Base-by-base conservation (phyloP, 2,888 invertebrate species). In the Epiblema foenella region DNA sequence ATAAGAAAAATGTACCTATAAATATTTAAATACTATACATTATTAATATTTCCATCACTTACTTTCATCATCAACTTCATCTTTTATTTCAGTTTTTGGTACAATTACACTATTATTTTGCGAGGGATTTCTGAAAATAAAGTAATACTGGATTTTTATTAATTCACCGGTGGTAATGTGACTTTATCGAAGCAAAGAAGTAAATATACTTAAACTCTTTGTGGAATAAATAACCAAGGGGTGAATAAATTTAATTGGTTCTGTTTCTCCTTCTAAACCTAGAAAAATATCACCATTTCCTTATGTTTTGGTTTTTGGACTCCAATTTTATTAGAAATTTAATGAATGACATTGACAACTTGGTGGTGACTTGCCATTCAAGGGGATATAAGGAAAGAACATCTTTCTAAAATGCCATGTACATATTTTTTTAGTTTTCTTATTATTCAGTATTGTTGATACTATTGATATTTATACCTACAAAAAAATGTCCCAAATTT, bases 101-200 rank as follows among this genome's bases (percentile, higher is more conserved):
- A 69, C 69, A 69, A 75, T 73, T 39, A 79, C 75, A 76, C 74
- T 75, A 52, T 79, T 68, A 57, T 85, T 81, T 72, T 89, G 85
- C 69, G 79, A 75, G 84, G 84, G 74, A 86, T 80, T 73, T 80
- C 86, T 85, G 81, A 39, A 78, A 83, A 66, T 60, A 51, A 62
- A 52, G 39, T 24, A 56, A 56, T 52, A 20, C n/a, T 15, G 3
- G 1, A 5, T 56, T 52, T n/a, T 33, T 24, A 24, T 24, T 24
- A 4, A 24, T 12, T 5, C n/a, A n/a, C n/a, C n/a, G 12, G 12
- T 12, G 5, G 42, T 15, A 12, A 15, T 42, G 42, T 12, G 42
- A 42, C 42, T 42, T 42, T 42, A 42, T 15, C 15, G 15, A 42
- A 42, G 42, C 42, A 42, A 42, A 15, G 5, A 11, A 12, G 42